Evolutionary conservation across 2,888 invertebrate species (phyloP).

Genomic region (Calliopum simillimum): DNA sequence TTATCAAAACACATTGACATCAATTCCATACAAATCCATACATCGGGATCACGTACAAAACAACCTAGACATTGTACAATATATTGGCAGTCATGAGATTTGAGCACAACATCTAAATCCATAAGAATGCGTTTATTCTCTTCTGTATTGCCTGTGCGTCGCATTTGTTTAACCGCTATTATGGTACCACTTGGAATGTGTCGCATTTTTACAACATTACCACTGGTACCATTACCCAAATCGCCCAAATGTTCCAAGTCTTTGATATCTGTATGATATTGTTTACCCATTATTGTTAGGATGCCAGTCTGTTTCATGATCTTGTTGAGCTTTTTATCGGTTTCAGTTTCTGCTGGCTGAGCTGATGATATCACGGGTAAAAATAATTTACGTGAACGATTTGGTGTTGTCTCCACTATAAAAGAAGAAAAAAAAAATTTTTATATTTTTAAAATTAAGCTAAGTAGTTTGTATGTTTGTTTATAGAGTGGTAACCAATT

Average conservation of each 20-base stretch:
- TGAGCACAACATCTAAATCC: slow-evolving; percentile 98
- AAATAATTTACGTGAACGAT: slow-evolving; percentile 69
- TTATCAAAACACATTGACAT: slow-evolving; percentile 99
- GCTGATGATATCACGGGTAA: slow-evolving; percentile 70
- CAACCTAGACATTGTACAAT: slow-evolving; percentile 98
- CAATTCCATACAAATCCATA: slow-evolving; percentile 99
- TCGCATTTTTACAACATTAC: slow-evolving; percentile 96
- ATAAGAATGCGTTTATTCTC: slow-evolving; percentile 98
- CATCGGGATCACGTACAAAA: slow-evolving; percentile 96
- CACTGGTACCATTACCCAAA: slow-evolving; percentile 95
- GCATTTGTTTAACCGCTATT: slow-evolving; percentile 99
- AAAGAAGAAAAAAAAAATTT: background rate
- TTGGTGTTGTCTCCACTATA: slow-evolving; percentile 69
- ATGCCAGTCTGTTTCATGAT: slow-evolving; percentile 95
- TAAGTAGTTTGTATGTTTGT: background rate
- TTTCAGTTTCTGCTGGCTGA: slow-evolving; percentile 74
- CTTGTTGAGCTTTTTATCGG: slow-evolving; percentile 87
- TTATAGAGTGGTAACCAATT: too few relatives aligned
- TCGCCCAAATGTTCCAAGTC: slow-evolving; percentile 89
- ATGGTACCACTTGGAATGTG: slow-evolving; percentile 87
- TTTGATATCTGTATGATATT: slow-evolving; percentile 84
- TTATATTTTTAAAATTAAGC: background rate
- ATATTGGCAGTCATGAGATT: slow-evolving; percentile 95
- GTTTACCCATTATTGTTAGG: slow-evolving; percentile 82
- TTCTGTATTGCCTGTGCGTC: slow-evolving; percentile 94